Evolutionary conservation across 2,113 vertebrate species (phyloP), one percentile per base, ranked within the genome.

Genomic region (Benitochromis conjunctus): DNA sequence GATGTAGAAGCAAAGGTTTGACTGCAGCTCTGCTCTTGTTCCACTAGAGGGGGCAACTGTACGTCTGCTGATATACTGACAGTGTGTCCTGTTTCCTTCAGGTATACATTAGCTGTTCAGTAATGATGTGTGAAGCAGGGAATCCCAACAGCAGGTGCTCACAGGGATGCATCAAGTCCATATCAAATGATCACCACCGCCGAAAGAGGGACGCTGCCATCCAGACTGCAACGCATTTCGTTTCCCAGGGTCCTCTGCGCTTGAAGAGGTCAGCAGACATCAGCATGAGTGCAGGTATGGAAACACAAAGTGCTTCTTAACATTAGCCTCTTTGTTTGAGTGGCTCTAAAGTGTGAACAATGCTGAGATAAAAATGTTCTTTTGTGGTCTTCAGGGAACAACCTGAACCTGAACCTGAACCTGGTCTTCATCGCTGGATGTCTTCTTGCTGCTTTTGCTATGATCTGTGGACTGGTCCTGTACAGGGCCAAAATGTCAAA

Each of bases 231-330:
- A 69, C 11, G 9, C 96, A 96, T 89, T 90, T 92, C 3, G 71
- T 97, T 78, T 96, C 96, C 89, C 96, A 97, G 93, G 96, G 96
- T 38, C 95, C 96, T 11, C 46, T 97, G 82, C 91, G 91, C 8
- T 21, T 96, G 13, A 89, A 13, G 79, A 89, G 81, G 38, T 85
- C 89, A 31, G 48, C 87, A 36, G 86, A 88, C 46, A 19, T 0
- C 34, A 18, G 21, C 12, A 43, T 1, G 48, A 48, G n/a, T 62
- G 24, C 82, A 91, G 88, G 94, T 95, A 83, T 9, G 62, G 78
- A 38, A 54, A 19, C 13, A 24, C 4, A 64, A 64, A 2, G 7
- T 24, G 57, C 13, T 16, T 26, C 3, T 51, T 51, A 51, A 38
- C n/a, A 57, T 7, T 18, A 34, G 7, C 14, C 53, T 5, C 16